These are phyloP conservation scores for Ptychobarbus kaznakovi DNA, from an alignment of 2,797 vertebrate genomes.

Conservation along the genomic window DNA sequence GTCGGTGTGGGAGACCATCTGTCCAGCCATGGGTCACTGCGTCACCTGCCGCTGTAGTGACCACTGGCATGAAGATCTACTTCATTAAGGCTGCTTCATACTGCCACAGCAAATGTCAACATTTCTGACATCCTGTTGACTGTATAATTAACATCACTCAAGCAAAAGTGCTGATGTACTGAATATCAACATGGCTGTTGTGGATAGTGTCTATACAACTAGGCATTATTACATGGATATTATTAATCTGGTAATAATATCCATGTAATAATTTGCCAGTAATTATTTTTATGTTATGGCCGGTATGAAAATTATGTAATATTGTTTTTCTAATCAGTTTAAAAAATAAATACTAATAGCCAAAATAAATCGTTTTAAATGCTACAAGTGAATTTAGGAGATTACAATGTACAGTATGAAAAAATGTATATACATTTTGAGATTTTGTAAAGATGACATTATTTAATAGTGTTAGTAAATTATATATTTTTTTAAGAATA, in stretches of 20 bases:
- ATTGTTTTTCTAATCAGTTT: too few relatives aligned
- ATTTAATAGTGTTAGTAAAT: background rate
- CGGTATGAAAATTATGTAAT: background rate
- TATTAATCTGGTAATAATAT: background rate
- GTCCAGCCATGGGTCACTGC: constrained; percentile 21
- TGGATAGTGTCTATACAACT: background rate
- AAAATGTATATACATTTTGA: background rate
- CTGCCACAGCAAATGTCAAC: constrained; percentile 2
- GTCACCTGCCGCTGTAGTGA: constrained; percentile 15
- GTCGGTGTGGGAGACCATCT: constrained; percentile 26
- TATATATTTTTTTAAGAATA: too few relatives aligned
- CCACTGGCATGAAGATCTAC: constrained; percentile 23
- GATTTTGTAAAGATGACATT: background rate
- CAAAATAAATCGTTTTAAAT: background rate
- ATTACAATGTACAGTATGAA: background rate
- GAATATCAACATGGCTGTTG: background rate
- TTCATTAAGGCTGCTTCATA: background rate
- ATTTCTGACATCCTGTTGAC: constrained; percentile 4
- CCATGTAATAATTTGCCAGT: background rate
- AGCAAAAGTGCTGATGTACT: background rate
- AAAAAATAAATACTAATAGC: too few relatives aligned
- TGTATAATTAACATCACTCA: constrained; percentile 16
- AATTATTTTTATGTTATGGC: background rate
- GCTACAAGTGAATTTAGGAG: background rate
- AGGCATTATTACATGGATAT: background rate